phyloP scores from a whole-genome alignment of 2,113 vertebrate genomes.

The Varanus komodoensis region DNA sequence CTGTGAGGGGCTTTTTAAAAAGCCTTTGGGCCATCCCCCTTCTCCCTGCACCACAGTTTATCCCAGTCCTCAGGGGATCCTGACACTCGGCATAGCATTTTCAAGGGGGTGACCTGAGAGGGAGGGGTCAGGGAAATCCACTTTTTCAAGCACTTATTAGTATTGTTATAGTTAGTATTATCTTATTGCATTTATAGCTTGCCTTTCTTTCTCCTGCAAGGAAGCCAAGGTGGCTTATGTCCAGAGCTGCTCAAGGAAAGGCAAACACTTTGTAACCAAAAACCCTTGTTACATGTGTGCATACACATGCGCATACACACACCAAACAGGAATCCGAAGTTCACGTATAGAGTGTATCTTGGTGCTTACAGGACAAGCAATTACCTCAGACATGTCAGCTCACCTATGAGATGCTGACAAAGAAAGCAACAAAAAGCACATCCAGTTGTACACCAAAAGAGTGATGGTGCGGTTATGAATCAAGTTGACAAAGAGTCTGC shows the following conservation, averaged over 20 bases:
- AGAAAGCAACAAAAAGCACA: not conserved
- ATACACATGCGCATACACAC: not conserved
- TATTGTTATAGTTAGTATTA: no score
- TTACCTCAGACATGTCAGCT: not conserved
- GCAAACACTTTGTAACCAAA: not conserved
- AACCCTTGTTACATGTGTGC: not conserved
- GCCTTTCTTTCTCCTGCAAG: no score
- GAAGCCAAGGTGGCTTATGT: not conserved
- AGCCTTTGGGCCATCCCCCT: no score
- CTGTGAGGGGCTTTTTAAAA: no score
- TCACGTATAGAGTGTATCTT: not conserved
- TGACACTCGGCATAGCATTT: no score
- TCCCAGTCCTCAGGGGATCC: no score
- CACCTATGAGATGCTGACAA: slow-evolving; percentile 1
- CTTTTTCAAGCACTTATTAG: no score
- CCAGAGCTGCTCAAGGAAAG: not conserved
- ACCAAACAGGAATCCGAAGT: not conserved
- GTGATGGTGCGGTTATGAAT: not conserved
- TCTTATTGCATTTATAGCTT: no score
- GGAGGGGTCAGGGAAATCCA: no score
- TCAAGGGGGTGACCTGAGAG: no score
- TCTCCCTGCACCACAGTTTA: no score
- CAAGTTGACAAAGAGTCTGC: slow-evolving; percentile 5
- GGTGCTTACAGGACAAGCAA: slow-evolving; percentile 5
- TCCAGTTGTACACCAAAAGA: not conserved